Conservation (phyloP, 2,113 vertebrate genomes). For the Cephalopterus ornatus region DNA sequence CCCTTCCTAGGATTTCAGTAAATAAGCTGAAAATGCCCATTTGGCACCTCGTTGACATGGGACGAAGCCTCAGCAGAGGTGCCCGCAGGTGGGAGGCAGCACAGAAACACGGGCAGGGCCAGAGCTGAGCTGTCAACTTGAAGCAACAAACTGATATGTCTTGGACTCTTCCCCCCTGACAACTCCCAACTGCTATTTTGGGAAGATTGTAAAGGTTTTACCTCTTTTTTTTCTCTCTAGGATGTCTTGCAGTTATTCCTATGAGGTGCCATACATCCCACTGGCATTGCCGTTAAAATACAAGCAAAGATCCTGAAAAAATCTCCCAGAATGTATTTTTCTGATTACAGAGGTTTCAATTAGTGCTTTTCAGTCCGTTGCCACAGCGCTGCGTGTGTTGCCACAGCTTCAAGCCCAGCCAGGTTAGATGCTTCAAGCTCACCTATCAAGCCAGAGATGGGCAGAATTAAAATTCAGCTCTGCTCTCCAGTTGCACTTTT, state of each 20-base stretch:
- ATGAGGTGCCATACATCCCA: fast-evolving
- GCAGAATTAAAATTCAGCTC: background rate
- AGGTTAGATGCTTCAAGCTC: background rate
- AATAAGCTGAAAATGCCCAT: background rate
- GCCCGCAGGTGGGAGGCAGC: background rate
- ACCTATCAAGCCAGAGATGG: background rate
- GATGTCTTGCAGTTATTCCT: background rate
- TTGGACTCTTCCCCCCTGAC: background rate
- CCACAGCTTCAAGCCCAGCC: background rate
- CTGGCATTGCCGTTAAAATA: background rate
- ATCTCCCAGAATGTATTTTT: background rate
- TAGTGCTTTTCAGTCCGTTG: background rate
- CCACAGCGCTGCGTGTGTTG: background rate
- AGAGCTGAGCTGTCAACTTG: background rate
- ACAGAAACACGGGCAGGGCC: background rate
- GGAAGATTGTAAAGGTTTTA: background rate
- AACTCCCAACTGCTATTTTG: background rate
- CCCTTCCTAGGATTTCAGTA: background rate
- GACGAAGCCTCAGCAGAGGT: background rate
- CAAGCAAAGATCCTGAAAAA: background rate
- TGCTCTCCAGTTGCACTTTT: background rate
- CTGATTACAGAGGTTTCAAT: background rate
- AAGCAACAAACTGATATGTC: background rate
- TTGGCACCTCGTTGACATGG: background rate
- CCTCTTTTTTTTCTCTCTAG: background rate